Base-by-base conservation (phyloP, 2,113 vertebrate species). In the Oryzias javanicus region DNA sequence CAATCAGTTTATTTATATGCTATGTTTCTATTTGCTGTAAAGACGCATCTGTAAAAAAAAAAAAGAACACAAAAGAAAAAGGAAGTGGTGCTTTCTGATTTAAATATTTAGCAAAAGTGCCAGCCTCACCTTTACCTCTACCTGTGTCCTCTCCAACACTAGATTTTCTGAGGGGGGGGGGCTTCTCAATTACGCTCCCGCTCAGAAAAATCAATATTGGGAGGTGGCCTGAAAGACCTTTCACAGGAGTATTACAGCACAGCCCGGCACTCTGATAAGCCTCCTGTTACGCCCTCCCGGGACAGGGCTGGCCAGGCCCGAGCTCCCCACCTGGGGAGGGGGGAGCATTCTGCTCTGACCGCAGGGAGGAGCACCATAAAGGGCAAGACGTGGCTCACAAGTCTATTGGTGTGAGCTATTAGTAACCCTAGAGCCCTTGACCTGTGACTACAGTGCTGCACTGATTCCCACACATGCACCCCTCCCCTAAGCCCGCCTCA, bases 181-280 rank as follows among this genome's bases (percentile, higher is more conserved):
- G 68, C 73, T 82, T 89, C 85, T 90, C 84, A 57, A 76, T 89
- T 89, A 88, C 68, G 66, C 80, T 85, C 67, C 82, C 81, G 76
- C 86, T 72, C 81, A 85, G 82, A 86, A 88, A 87, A 87, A 82
- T 87, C 70, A 86, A 86, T 90, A 91, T 90, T 91, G 91, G 87
- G 91, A 92, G 91, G 89, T 74, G 89, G 85, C 85, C 81, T 78
- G 82, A 80, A 72, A 85, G 82, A 79, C 84, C 89, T 92, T 92
- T 93, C 91, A 93, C 91, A 93, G 91, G 91, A 91, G 91, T 92
- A 92, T 92, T 92, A 90, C 79, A 90, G 90, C 87, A 88, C 91
- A 92, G 86, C 79, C 74, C 78, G 65, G 79, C 78, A 82, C 86
- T 78, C 86, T 72, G 89, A 91, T 89, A 90, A 89, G 89, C 91